Evolutionary conservation across 2,797 vertebrate species (phyloP), one percentile per base, ranked within the genome.

Genomic region (Astyanax mexicanus): DNA sequence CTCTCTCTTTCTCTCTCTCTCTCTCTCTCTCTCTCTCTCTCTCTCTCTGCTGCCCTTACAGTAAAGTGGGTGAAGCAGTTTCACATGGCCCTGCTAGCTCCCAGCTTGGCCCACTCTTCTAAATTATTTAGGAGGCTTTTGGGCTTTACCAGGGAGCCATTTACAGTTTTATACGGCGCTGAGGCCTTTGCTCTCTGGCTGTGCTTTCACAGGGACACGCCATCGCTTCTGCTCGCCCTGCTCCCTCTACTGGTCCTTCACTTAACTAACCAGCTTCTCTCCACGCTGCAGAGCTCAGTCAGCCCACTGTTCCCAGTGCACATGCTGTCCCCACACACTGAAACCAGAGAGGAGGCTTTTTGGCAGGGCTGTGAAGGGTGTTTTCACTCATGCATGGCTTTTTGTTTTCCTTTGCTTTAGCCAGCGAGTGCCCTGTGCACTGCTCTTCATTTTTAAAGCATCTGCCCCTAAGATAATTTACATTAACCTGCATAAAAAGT

Each of bases 221-320:
- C 51, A 58, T 19, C 44, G 49, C 23, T 51, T 21, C 29, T 72
- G 75, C 37, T 66, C 60, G n/a, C 70, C 72, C 70, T 77, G 74
- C 81, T 83, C 81, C 78, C 78, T 78, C 81, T 80, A 57, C 81
- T 83, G 81, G 78, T n/a, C 29, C 42, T 17, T 10, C 62, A 15
- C 19, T 57, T 37, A 40, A 77, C 38, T 37, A 40, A 77, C 38
- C 76, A 37, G 15, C 37, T 3, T 6, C n/a, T 11, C 42, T 54
- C 51, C 27, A n/a, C 40, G 1, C 44, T 13, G 35, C n/a, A 51
- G 55, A 21, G 35, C 5, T 29, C 29, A n/a, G n/a, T n/a, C 69
- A 32, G 23, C 21, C n/a, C 23, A 21, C 37, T 45, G 13, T 25
- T 6, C 49, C 44, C 45, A 32, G 1, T 29, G 67, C 52, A 9